Conservation (phyloP, 2,113 vertebrate species). For the Odontophorus gujanensis region DNA sequence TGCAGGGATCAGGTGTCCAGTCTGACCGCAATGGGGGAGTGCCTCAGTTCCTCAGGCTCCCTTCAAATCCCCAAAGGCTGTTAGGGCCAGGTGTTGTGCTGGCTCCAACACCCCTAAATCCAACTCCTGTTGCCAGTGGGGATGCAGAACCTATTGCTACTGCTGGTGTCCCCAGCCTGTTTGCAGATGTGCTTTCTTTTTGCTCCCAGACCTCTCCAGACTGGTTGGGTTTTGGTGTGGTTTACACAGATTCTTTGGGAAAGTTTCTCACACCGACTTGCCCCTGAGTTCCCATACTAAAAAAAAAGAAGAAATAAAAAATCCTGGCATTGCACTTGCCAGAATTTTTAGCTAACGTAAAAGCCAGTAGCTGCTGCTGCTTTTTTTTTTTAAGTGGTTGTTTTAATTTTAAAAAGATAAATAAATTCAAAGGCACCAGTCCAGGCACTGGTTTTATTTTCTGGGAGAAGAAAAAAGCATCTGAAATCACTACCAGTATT, state of each 20-base stretch:
- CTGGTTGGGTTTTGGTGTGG: slow-evolving; percentile 63
- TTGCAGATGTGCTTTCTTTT: slow-evolving; percentile 53
- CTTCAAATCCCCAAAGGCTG: not conserved
- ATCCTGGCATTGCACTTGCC: not conserved
- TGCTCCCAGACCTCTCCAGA: not conserved
- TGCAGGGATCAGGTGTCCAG: slow-evolving; percentile 32
- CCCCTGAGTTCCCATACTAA: slow-evolving; percentile 25
- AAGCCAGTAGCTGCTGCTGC: slow-evolving; percentile 27
- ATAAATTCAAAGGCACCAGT: slow-evolving; percentile 37
- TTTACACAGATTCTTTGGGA: slow-evolving; percentile 52
- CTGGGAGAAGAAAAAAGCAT: slow-evolving; percentile 41
- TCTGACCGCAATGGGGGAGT: not conserved
- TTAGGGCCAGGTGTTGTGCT: slow-evolving; percentile 19
- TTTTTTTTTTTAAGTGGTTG: not conserved
- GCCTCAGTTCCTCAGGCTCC: not conserved
- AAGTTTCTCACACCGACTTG: slow-evolving; percentile 65
- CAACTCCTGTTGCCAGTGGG: not conserved
- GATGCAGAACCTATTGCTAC: slow-evolving; percentile 4
- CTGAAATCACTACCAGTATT: slow-evolving; percentile 28
- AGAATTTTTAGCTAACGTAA: slow-evolving; percentile 22
- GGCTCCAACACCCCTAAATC: not conserved
- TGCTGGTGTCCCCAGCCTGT: slow-evolving; percentile 37
- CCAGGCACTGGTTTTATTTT: slow-evolving; percentile 60
- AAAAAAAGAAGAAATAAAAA: not conserved
- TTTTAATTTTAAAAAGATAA: slow-evolving; percentile 65